Percentiles rank a stretch among this genome's conserved stretches.
Conservation (phyloP, 92 coral and sea anemone genomes). For the Parazoanthus atlanticus region DNA sequence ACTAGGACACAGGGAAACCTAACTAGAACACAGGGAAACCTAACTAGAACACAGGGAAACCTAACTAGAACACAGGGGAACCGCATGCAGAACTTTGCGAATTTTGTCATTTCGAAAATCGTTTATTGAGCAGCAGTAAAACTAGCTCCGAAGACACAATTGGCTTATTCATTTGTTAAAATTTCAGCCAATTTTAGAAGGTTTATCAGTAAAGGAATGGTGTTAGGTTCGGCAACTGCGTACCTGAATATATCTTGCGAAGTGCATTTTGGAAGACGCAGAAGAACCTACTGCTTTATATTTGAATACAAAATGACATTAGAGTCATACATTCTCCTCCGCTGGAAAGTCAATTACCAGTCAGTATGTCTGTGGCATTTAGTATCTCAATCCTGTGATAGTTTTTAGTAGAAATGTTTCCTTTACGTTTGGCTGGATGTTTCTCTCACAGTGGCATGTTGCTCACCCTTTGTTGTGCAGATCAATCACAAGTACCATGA, state of each 20-base stretch:
- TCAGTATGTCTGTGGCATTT: neutral
- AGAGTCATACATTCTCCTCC: neutral
- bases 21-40: too few relatives aligned
- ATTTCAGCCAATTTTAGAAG: too few relatives aligned
- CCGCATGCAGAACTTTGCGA: neutral
- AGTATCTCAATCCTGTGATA: too few relatives aligned
- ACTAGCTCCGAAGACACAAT: too few relatives aligned
- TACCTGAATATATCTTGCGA: neutral
- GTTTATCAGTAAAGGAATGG: neutral
- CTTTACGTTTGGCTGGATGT: neutral
- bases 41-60: neutral
- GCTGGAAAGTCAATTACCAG: neutral
- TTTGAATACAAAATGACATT: neutral
- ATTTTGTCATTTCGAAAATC: too few relatives aligned
- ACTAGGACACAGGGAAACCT: neutral
- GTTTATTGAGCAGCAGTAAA: too few relatives aligned
- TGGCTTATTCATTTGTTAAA: too few relatives aligned
- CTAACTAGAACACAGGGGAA: neutral
- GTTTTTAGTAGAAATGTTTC: too few relatives aligned
- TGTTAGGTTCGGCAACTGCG: neutral
- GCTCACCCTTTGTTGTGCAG: slow-evolving; percentile 37
- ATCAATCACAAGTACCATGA: slow-evolving; percentile 94
- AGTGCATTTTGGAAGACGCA: neutral
- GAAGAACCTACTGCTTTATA: neutral
- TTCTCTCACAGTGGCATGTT: neutral